phyloP scores from a whole-genome alignment of 2,113 vertebrate genomes.

The Oreamnos americanus region DNA sequence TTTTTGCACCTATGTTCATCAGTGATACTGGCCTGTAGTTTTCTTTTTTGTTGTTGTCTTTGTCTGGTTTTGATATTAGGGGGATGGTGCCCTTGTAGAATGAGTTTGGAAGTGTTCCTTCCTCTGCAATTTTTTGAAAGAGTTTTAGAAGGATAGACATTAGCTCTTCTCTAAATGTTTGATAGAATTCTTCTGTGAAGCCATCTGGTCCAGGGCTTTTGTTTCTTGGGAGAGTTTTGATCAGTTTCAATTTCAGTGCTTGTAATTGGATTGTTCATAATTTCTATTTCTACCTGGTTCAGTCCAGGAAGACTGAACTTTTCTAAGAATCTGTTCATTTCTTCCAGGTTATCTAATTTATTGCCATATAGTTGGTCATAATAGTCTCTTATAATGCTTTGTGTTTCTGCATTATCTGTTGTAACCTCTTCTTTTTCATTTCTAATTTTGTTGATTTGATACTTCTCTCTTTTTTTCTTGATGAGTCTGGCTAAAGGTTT shows the following conservation, averaged over 20 bases:
- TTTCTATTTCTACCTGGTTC: background rate
- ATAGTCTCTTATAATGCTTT: background rate
- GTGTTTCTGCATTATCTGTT: background rate
- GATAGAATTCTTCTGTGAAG: background rate
- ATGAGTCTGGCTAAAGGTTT: background rate
- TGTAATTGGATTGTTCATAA: background rate
- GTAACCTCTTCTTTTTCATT: background rate
- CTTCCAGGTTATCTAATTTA: background rate
- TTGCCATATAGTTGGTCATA: background rate
- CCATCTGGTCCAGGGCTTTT: background rate
- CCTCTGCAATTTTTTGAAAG: background rate
- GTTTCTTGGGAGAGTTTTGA: background rate
- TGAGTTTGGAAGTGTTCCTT: background rate
- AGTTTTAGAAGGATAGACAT: background rate
- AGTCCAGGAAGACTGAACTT: background rate
- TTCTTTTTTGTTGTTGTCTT: background rate
- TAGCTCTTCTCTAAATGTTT: background rate
- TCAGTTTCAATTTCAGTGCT: background rate
- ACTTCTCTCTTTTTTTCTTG: background rate
- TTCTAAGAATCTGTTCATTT: background rate
- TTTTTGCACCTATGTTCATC: background rate
- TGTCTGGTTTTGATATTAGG: background rate
- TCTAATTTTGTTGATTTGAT: background rate
- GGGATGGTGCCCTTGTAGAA: accelerated
- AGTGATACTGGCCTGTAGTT: background rate